These are phyloP conservation scores for Sphaerophoria taeniata DNA, from an alignment of 2,888 invertebrate genomes.

Conservation along the genomic window DNA sequence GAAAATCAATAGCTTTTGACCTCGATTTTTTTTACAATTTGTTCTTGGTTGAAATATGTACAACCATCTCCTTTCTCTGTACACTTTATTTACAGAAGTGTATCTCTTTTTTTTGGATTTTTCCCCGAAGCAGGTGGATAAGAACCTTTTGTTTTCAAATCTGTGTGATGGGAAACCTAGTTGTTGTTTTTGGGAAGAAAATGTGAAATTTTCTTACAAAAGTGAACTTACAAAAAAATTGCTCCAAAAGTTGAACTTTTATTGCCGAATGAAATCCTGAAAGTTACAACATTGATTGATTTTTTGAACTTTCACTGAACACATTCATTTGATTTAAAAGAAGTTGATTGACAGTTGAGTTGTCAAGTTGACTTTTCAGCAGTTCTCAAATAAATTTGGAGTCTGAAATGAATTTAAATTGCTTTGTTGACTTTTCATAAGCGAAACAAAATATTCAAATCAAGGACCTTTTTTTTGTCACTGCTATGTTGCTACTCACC, in stretches of 20 bases:
- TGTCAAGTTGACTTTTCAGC: no score
- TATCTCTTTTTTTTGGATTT: neutral
- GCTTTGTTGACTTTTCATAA: no score
- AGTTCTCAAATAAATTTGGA: no score
- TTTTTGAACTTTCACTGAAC: neutral
- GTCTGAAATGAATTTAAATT: no score
- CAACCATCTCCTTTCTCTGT: neutral
- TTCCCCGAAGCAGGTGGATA: neutral
- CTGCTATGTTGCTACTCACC: no score
- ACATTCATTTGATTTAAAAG: no score
- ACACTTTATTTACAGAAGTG: neutral
- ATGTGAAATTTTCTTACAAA: neutral
- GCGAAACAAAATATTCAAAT: no score
- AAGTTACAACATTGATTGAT: neutral
- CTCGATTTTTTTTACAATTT: slow-evolving; percentile 42
- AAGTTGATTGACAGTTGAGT: no score
- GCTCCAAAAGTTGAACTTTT: neutral
- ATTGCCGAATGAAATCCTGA: neutral
- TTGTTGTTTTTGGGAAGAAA: neutral
- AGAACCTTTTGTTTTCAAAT: neutral
- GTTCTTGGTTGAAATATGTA: neutral
- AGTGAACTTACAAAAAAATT: neutral
- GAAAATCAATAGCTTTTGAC: slow-evolving; percentile 66
- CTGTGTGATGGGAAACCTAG: neutral
- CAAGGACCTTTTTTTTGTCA: no score